phyloP scores from a whole-genome alignment of 23 tunicate genomes.

The Styela plicata region DNA sequence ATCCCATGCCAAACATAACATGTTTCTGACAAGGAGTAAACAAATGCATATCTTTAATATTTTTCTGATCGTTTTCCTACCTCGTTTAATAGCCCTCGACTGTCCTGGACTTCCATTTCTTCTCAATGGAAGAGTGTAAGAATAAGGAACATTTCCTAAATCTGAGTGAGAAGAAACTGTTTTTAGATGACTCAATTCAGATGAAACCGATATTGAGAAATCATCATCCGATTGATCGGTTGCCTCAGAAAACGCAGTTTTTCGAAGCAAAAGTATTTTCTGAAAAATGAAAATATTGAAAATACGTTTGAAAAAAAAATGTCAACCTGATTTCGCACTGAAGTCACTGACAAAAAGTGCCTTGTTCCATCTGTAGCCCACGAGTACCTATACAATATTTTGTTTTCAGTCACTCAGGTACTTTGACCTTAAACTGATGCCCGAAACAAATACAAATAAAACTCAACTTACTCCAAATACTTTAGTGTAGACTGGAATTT shows the following conservation, averaged over 20 bases:
- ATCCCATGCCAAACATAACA: too few relatives aligned
- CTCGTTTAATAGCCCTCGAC: constrained; percentile 66
- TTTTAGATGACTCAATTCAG: neutral
- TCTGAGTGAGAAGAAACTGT: neutral
- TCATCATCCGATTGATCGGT: constrained; percentile 79
- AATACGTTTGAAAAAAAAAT: too few relatives aligned
- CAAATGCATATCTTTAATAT: too few relatives aligned
- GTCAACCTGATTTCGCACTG: too few relatives aligned
- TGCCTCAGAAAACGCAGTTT: constrained; percentile 57
- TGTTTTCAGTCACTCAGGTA: too few relatives aligned
- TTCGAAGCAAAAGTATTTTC: constrained; percentile 35
- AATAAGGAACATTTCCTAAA: neutral
- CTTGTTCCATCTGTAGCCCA: too few relatives aligned
- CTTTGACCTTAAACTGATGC: too few relatives aligned
- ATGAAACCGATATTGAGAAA: neutral
- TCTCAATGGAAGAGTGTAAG: constrained; percentile 28
- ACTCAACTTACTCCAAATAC: constrained; percentile 47
- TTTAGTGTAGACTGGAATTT: constrained; percentile 71
- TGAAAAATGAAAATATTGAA: neutral
- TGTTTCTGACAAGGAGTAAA: too few relatives aligned
- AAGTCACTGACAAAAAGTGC: too few relatives aligned
- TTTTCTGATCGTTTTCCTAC: too few relatives aligned
- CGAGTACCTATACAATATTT: too few relatives aligned
- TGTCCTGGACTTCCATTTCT: constrained; percentile 72
- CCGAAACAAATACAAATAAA: too few relatives aligned